Evolutionary conservation across 2,113 vertebrate species (phyloP).

Genomic region (Gymnocephalus cernua): DNA sequence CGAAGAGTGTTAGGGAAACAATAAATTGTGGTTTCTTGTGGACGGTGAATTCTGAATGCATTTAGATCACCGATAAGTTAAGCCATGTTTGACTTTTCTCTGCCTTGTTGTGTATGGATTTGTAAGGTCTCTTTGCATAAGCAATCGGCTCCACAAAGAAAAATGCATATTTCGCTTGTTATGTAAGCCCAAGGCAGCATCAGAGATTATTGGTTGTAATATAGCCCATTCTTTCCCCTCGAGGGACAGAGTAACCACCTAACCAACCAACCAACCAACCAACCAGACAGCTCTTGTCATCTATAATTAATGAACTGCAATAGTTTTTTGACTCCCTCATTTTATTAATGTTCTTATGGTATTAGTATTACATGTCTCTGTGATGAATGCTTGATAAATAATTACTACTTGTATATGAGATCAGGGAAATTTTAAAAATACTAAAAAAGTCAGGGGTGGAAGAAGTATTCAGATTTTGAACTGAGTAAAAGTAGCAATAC

Average conservation of each 20-base stretch:
- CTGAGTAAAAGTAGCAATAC: too few species aligned
- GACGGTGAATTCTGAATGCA: background rate
- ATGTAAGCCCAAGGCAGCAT: background rate
- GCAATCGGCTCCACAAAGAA: conserved; percentile 8
- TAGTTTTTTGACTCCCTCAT: background rate
- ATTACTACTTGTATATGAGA: background rate
- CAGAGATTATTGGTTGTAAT: conserved; percentile 1
- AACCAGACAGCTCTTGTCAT: background rate
- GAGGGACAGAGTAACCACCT: background rate
- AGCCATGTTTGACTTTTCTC: background rate
- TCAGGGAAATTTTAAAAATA: background rate
- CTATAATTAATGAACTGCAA: background rate
- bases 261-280: background rate
- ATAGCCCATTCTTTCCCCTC: too few species aligned
- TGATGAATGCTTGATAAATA: conserved; percentile 1
- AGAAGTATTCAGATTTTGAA: too few species aligned
- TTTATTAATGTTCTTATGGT: background rate
- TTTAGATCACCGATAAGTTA: background rate
- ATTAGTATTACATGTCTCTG: background rate
- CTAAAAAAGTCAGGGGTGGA: background rate
- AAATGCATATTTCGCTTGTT: background rate
- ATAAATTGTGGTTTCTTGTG: background rate
- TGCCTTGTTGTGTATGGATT: background rate
- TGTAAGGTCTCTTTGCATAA: background rate
- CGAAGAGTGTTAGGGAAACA: background rate